Base-by-base conservation (phyloP, 2,888 invertebrate genomes). In the Spialia ferax region DNA sequence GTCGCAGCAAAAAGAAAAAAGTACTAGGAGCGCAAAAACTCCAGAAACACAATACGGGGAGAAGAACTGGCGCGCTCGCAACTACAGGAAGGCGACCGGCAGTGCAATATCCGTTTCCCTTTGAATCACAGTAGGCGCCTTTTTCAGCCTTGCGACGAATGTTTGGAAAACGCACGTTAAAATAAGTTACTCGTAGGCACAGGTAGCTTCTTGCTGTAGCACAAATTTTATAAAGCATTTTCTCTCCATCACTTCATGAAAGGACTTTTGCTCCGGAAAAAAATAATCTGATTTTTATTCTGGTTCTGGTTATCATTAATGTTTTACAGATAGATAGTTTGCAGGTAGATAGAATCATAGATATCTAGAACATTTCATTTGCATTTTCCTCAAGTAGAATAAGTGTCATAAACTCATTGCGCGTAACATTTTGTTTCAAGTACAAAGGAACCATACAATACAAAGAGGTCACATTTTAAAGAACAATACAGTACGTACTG, bases 81-180 rank as follows among this genome's bases (percentile, higher is more conserved):
- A 42, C 63, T 63, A 45, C 63, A 55, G 63, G 55, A 63, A 63
- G 63, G 26, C 54, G 63, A 26, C 29, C 63, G 55, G 42, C 55
- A 29, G 29, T 55, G 63, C 55, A 63, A 63, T 63, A 63, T 63
- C 63, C 63, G 63, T 29, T 63, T 59, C 42, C 59, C 59, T 63
- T 63, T 55, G 55, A 45, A 55, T 55, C 55, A 20, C 26, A 55
- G 42, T 55, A 59, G 55, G 52, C 10, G 22, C n/a, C 63, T 55
- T 63, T 63, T 55, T 45, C 42, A 55, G 29, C 10, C 26, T 42
- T 42, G 4, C 13, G 4, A 32, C 23, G 32, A 63, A 48, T 55
- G 20, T 45, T 63, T 54, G 20, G 23, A 42, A 42, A 45, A 15
- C 7, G 42, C n/a, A 60, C 29, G 15, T 18, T n/a, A 38, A 38